phyloP scores from a whole-genome alignment of 2,888 invertebrate species.

The Agriopis marginaria region DNA sequence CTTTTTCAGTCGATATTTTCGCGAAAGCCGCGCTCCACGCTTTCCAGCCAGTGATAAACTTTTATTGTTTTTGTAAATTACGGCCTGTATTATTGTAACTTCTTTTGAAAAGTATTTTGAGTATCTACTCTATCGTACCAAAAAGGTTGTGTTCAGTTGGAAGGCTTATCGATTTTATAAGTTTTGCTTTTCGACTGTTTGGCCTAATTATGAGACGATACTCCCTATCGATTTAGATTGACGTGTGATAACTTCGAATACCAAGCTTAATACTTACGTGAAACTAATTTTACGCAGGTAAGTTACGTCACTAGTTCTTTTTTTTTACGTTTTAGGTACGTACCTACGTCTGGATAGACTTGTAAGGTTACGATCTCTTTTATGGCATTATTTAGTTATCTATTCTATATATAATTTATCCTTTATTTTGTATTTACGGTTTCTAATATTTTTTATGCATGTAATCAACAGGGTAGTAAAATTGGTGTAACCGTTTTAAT shows the following conservation, averaged over 20 bases:
- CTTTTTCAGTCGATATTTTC: conserved; percentile 67
- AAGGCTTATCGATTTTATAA: conserved; percentile 27
- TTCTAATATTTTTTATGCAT: too few species aligned
- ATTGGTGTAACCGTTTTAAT: too few species aligned
- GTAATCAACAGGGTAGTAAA: too few species aligned
- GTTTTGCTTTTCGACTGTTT: conserved; percentile 11
- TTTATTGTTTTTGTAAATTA: neutral
- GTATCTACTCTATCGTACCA: neutral
- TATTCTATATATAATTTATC: too few species aligned
- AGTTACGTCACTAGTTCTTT: conserved; percentile 14
- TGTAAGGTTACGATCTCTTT: too few species aligned
- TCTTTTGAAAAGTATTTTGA: neutral
- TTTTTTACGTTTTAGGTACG: neutral
- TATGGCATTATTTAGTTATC: too few species aligned
- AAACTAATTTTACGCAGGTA: conserved; percentile 20
- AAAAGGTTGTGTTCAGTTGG: conserved; percentile 20
- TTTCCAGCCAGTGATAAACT: conserved; percentile 3
- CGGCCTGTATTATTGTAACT: conserved; percentile 4
- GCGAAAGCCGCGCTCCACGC: conserved; percentile 44
- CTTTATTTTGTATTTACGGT: too few species aligned
- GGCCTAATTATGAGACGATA: conserved; percentile 25
- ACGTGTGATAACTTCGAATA: conserved; percentile 25
- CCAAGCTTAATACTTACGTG: neutral
- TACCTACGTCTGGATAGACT: neutral
- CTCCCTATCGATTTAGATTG: conserved; percentile 36